Evolutionary conservation across 2,113 vertebrate genomes (phyloP).

Genomic region (Dasypus novemcinctus): DNA sequence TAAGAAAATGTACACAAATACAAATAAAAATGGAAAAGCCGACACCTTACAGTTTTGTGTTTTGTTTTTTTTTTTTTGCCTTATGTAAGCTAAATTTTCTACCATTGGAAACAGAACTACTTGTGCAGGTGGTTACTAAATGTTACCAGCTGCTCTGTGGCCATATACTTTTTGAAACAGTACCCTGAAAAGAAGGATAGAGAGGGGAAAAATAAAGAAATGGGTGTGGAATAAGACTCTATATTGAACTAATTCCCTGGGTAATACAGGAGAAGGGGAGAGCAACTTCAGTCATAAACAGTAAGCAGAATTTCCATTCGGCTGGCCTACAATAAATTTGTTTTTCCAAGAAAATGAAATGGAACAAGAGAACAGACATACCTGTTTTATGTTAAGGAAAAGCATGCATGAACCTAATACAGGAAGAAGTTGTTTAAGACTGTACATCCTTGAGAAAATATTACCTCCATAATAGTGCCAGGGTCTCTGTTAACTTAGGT

Average conservation of each 20-base stretch:
- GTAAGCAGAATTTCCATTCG: constrained; percentile 82
- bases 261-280: constrained; percentile 66
- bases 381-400: constrained; percentile 77
- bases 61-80: constrained; percentile 78
- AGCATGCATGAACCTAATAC: constrained; percentile 71
- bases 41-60: constrained; percentile 81
- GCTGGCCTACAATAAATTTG: constrained; percentile 72
- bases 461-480: constrained; percentile 78
- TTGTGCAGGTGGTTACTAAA: constrained; percentile 85
- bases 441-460: constrained; percentile 79
- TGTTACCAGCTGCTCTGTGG: constrained; percentile 84
- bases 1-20: constrained; percentile 83
- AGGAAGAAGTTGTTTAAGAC: constrained; percentile 78
- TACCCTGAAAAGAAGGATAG: constrained; percentile 62
- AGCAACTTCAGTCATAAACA: constrained; percentile 75
- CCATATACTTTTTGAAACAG: constrained; percentile 77
- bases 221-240: constrained; percentile 73
- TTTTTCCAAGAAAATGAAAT: constrained; percentile 80
- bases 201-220: constrained; percentile 74
- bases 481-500: constrained; percentile 76
- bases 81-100: constrained; percentile 84
- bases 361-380: constrained; percentile 77
- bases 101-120: constrained; percentile 83
- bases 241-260: constrained; percentile 68
- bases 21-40: constrained; percentile 82